These are phyloP conservation scores for Agrochola macilenta DNA, from an alignment of 2,888 invertebrate genomes.

Conservation along the genomic window DNA sequence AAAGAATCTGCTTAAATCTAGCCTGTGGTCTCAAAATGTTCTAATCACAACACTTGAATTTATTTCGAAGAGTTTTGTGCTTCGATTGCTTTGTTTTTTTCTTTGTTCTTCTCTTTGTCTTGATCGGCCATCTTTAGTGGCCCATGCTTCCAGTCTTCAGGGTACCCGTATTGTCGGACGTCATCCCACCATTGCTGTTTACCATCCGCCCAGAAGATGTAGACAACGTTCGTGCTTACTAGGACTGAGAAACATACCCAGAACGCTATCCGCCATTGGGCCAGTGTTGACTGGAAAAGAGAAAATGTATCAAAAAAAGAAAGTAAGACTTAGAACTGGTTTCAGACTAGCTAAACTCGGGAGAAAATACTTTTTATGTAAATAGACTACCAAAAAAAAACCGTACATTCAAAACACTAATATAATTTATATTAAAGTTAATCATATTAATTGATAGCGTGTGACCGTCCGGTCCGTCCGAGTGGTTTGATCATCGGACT, in stretches of 20 bases:
- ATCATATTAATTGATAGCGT: too few relatives aligned
- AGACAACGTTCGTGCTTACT: constrained; percentile 92
- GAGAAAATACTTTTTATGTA: neutral
- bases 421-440: too few relatives aligned
- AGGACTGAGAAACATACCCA: constrained; percentile 93
- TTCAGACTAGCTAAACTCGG: neutral
- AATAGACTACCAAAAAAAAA: neutral
- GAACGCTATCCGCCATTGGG: constrained; percentile 93
- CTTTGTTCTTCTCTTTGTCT: constrained; percentile 84
- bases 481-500: too few relatives aligned
- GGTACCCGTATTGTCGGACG: constrained; percentile 88
- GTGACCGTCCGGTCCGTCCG: too few relatives aligned
- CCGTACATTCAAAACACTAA: too few relatives aligned
- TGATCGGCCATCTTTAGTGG: constrained; percentile 76
- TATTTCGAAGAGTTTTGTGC: constrained; percentile 67
- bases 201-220: constrained; percentile 92
- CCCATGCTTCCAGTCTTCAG: constrained; percentile 85
- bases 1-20: neutral
- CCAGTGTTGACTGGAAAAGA: constrained; percentile 89
- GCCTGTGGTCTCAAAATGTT: constrained; percentile 18
- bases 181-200: constrained; percentile 94
- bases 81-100: constrained; percentile 82
- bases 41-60: constrained; percentile 28
- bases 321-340: neutral
- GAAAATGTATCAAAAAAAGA: constrained; percentile 63